Evolutionary conservation across 2,888 invertebrate genomes (phyloP).

Genomic region (Keiferia lycopersicella): DNA sequence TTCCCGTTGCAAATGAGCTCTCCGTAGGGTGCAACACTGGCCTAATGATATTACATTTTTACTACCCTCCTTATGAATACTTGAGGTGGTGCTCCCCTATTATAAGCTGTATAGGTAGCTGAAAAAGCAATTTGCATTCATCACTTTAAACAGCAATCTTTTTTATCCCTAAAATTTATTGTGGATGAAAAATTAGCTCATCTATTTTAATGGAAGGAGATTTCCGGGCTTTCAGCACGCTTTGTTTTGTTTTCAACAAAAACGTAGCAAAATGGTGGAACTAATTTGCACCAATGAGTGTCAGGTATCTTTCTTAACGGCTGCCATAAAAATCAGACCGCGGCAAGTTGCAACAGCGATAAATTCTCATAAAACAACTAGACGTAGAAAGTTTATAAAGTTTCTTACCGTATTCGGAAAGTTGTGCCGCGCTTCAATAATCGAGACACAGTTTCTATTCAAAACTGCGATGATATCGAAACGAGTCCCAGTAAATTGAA

Average conservation of each 20-base stretch:
- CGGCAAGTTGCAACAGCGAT: conserved; percentile 4
- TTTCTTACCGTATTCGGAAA: conserved; percentile 64
- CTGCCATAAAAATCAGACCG: conserved; percentile 7
- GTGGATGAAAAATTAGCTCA: conserved; percentile 28
- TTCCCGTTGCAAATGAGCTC: conserved; percentile 40
- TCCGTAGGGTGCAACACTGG: conserved; percentile 41
- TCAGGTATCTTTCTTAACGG: conserved; percentile 1
- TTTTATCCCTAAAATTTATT: conserved; percentile 34
- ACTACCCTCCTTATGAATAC: conserved; percentile 67
- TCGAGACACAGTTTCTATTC: conserved; percentile 68
- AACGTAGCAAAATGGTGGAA: not conserved
- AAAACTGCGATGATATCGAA: conserved; percentile 78
- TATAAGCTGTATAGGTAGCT: conserved; percentile 53
- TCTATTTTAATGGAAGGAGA: conserved; percentile 24
- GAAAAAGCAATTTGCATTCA: conserved; percentile 64
- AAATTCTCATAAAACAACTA: conserved; percentile 13
- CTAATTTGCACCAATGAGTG: conserved; percentile 8
- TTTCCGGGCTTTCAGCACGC: conserved; percentile 22
- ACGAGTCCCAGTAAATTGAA: conserved; percentile 58
- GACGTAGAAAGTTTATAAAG: conserved; percentile 19
- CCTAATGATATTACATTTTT: conserved; percentile 66
- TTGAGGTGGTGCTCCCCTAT: conserved; percentile 50
- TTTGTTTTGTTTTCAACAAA: conserved; percentile 16
- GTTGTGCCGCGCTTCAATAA: conserved; percentile 60
- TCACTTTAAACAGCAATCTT: conserved; percentile 42